A percentile compares a stretch with the other conserved stretches of the same genome.
phyloP scores from a whole-genome alignment of 2,888 invertebrate genomes.

The Lithophane socia region DNA sequence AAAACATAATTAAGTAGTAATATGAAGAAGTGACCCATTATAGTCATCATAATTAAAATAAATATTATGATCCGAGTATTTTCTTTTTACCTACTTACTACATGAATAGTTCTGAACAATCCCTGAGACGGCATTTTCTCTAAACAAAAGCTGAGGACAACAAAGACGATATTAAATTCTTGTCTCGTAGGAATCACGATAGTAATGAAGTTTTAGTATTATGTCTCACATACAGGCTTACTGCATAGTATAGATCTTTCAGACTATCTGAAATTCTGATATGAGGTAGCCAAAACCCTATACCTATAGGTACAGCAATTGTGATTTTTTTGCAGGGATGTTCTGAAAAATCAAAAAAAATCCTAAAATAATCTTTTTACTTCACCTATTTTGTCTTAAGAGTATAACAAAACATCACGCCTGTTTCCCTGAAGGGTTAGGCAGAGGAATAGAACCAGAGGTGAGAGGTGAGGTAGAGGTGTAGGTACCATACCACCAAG shows the following conservation, averaged over 20 bases:
- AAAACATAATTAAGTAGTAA: background rate
- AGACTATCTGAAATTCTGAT: background rate
- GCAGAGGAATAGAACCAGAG: too few species aligned
- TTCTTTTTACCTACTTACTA: background rate
- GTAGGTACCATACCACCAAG: background rate
- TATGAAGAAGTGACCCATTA: too few species aligned
- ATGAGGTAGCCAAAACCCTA: background rate
- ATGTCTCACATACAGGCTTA: constrained; percentile 5
- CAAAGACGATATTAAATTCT: constrained; percentile 84
- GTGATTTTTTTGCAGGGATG: background rate
- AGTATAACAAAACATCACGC: background rate
- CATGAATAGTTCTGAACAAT: constrained; percentile 7
- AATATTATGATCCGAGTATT: background rate
- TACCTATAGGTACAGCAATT: background rate
- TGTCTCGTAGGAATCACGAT: constrained; percentile 78
- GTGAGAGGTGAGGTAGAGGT: background rate
- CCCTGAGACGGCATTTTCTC: constrained; percentile 48
- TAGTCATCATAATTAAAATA: too few species aligned
- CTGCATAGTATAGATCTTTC: background rate
- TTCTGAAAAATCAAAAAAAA: background rate
- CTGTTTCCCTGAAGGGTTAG: background rate
- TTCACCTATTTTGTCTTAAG: background rate
- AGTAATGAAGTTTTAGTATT: constrained; percentile 75
- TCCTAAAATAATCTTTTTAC: too few species aligned
- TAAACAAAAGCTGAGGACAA: constrained; percentile 59